A percentile compares a stretch with the other conserved stretches of the same genome.
Evolutionary conservation across 2,797 vertebrate genomes (phyloP).

Genomic region (Fistularia commersonii): DNA sequence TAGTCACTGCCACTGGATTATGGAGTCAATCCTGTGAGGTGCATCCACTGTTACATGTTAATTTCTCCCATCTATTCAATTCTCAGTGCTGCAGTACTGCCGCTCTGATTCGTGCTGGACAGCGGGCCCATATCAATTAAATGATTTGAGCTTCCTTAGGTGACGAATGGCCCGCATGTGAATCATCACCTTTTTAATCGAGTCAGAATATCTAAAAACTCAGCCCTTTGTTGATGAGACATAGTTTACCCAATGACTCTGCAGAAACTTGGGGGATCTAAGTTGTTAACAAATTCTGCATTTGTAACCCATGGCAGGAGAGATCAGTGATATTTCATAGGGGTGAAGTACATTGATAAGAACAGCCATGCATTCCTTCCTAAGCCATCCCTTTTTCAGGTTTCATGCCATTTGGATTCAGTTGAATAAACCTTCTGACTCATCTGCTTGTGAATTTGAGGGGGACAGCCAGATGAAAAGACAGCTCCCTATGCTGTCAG

Average conservation of each 20-base stretch:
- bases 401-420: constrained; percentile 49
- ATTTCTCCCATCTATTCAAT: constrained; percentile 53
- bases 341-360: constrained; percentile 18
- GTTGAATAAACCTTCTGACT: constrained; percentile 47
- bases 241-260: constrained; percentile 10
- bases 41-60: constrained; percentile 47
- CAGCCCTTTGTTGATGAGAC: constrained; percentile 26
- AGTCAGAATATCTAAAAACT: constrained; percentile 45
- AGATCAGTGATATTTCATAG: not conserved
- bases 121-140: constrained; percentile 57
- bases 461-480: constrained; percentile 46
- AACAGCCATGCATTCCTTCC: constrained; percentile 11
- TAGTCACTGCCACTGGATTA: constrained; percentile 66
- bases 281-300: constrained; percentile 26
- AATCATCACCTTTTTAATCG: constrained; percentile 49
- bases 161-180: constrained; percentile 46
- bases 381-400: constrained; percentile 13
- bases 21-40: constrained; percentile 59
- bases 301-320: constrained; percentile 16
- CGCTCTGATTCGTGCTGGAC: constrained; percentile 47
- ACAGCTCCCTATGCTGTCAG: constrained; percentile 45
- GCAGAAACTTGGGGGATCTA: constrained; percentile 15
- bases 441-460: constrained; percentile 44
- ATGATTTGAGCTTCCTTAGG: constrained; percentile 42
- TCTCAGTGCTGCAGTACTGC: constrained; percentile 40